Evolutionary conservation across 2,797 vertebrate species (phyloP).

Genomic region (Tolypeutes matacus): DNA sequence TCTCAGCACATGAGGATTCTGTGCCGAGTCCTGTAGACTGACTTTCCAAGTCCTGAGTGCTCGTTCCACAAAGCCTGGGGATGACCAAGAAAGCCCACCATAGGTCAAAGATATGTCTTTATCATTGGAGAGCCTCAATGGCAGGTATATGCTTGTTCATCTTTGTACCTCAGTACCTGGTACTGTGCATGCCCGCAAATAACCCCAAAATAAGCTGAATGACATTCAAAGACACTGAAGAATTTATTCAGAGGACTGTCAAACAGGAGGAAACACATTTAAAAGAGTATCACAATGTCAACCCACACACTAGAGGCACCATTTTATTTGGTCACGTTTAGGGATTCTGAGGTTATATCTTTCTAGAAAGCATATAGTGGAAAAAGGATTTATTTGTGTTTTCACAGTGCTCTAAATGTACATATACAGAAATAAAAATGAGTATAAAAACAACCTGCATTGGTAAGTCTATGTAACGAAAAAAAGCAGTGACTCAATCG

Average conservation of each 20-base stretch:
- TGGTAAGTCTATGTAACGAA: background rate
- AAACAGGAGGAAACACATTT: background rate
- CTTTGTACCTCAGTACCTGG: background rate
- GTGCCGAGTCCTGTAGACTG: background rate
- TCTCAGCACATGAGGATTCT: background rate
- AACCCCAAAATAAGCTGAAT: background rate
- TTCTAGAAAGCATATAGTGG: background rate
- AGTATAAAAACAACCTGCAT: background rate
- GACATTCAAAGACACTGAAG: background rate
- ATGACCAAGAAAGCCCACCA: background rate
- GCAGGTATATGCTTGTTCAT: background rate
- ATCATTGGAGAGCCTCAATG: background rate
- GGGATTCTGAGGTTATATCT: background rate
- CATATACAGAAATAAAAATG: background rate
- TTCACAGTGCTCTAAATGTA: background rate
- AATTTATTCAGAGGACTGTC: background rate
- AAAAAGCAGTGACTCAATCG: background rate
- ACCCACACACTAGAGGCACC: background rate
- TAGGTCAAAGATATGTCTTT: background rate
- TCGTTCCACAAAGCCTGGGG: background rate
- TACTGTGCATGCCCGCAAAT: background rate
- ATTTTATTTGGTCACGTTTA: slow-evolving; percentile 5
- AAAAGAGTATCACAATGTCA: background rate
- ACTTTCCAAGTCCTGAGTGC: background rate
- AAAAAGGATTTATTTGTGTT: background rate